A percentile compares a stretch with the other conserved stretches of the same genome.
These are phyloP conservation scores for Hesperophylax magnus DNA, from an alignment of 1,140 invertebrate genomes.

Conservation along the genomic window DNA sequence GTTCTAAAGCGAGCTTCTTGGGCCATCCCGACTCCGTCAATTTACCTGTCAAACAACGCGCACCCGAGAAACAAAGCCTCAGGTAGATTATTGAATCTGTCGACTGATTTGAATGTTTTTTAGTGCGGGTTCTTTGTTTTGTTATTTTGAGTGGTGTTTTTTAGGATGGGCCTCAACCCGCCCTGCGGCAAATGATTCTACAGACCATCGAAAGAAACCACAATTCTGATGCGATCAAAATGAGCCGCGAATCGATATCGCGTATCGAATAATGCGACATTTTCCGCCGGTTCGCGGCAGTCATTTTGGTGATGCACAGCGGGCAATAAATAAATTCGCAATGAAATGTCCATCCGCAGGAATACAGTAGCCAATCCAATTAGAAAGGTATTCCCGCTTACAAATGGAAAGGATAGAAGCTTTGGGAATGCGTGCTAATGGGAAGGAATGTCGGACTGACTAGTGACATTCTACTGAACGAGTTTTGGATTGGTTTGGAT, in stretches of 20 bases:
- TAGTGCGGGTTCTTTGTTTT: neutral
- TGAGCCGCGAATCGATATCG: constrained; percentile 34
- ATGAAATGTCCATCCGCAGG: neutral
- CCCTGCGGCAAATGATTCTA: constrained; percentile 13
- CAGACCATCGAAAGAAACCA: constrained; percentile 14
- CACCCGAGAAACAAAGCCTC: neutral
- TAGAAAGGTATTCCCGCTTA: neutral
- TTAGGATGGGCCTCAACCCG: neutral
- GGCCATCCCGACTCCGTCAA: constrained; percentile 6
- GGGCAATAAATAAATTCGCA: neutral
- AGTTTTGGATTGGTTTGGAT: neutral
- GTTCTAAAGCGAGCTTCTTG: constrained; percentile 38
- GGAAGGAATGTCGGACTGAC: neutral
- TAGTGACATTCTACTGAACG: constrained; percentile 3
- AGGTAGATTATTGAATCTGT: neutral
- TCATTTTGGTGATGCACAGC: neutral
- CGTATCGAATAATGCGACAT: constrained; percentile 11
- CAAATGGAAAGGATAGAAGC: neutral
- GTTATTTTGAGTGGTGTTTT: neutral
- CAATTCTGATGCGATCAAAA: constrained; percentile 30
- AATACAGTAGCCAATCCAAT: neutral
- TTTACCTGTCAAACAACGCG: neutral
- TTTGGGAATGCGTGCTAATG: neutral
- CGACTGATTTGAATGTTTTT: neutral
- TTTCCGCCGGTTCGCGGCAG: neutral